Evolutionary conservation across 2,888 invertebrate genomes (phyloP).

Genomic region (Formica aserva): DNA sequence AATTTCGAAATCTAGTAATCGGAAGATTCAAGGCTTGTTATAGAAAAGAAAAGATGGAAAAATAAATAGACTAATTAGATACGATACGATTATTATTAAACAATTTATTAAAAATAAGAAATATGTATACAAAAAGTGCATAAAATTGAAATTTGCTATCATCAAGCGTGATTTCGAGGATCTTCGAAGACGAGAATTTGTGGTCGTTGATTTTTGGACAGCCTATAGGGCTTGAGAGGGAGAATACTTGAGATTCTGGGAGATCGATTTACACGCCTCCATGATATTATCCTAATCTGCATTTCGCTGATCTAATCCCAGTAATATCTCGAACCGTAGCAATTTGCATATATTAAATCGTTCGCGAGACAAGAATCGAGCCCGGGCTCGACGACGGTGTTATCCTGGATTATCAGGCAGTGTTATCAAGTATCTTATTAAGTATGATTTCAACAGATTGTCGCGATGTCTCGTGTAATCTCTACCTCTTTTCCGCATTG

Average conservation of each 20-base stretch:
- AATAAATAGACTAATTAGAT: not conserved
- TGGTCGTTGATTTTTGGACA: slow-evolving; percentile 1
- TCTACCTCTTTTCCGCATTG: slow-evolving; percentile 10
- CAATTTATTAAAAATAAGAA: not conserved
- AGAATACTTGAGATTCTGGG: slow-evolving; percentile 26
- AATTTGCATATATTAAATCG: slow-evolving; percentile 73
- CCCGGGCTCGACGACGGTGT: slow-evolving; percentile 59
- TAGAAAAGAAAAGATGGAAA: not conserved
- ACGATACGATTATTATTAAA: not conserved
- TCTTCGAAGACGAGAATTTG: not conserved
- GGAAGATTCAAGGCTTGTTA: not conserved
- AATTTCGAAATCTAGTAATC: not conserved
- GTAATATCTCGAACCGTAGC: slow-evolving; percentile 64
- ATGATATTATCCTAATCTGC: slow-evolving; percentile 58
- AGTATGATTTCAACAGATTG: slow-evolving; percentile 57
- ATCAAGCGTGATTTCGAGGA: not conserved
- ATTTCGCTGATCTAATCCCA: slow-evolving; percentile 67
- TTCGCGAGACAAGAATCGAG: slow-evolving; percentile 68
- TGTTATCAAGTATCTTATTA: slow-evolving; percentile 70
- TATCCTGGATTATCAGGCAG: slow-evolving; percentile 68
- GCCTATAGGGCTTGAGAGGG: not conserved
- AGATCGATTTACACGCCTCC: slow-evolving; percentile 48
- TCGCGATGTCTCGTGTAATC: slow-evolving; percentile 56
- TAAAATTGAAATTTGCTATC: not conserved
- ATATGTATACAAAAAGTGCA: not conserved